Conservation (phyloP, 2,113 vertebrate species). For the Silurus asotus region DNA sequence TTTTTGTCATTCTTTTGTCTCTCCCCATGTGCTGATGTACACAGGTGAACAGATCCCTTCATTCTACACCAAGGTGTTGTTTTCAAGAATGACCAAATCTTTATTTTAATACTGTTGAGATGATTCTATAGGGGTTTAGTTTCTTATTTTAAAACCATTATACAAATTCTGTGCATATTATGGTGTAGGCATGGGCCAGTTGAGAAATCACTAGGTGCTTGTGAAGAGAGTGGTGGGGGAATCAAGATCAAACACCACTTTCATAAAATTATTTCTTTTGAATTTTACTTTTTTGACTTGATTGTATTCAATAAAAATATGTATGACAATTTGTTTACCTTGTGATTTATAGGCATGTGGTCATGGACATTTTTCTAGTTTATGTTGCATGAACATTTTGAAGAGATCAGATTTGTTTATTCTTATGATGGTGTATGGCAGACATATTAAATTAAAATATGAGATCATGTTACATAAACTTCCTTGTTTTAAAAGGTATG, state of each 20-base stretch:
- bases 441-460: neutral
- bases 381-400: neutral
- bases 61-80: slow-evolving; percentile 62
- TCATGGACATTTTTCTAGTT: neutral
- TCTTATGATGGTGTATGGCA: neutral
- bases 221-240: slow-evolving; percentile 77
- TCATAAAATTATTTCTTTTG: slow-evolving; percentile 74
- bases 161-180: slow-evolving; percentile 62
- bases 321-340: slow-evolving; percentile 57
- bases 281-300: slow-evolving; percentile 80
- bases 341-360: neutral
- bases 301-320: slow-evolving; percentile 88
- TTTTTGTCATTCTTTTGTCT: slow-evolving; percentile 4
- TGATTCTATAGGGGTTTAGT: slow-evolving; percentile 65
- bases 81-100: slow-evolving; percentile 74
- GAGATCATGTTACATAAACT: neutral
- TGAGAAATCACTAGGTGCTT: slow-evolving; percentile 68
- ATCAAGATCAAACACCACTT: slow-evolving; percentile 57
- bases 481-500: neutral
- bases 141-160: slow-evolving; percentile 71
- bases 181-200: slow-evolving; percentile 66
- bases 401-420: neutral
- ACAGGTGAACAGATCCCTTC: slow-evolving; percentile 56
- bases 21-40: slow-evolving; percentile 56
- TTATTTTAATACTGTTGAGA: slow-evolving; percentile 76